Evolutionary conservation across 1,140 invertebrate genomes (phyloP), one percentile per base, ranked within the genome.

Genomic region (Drosophila busckii): DNA sequence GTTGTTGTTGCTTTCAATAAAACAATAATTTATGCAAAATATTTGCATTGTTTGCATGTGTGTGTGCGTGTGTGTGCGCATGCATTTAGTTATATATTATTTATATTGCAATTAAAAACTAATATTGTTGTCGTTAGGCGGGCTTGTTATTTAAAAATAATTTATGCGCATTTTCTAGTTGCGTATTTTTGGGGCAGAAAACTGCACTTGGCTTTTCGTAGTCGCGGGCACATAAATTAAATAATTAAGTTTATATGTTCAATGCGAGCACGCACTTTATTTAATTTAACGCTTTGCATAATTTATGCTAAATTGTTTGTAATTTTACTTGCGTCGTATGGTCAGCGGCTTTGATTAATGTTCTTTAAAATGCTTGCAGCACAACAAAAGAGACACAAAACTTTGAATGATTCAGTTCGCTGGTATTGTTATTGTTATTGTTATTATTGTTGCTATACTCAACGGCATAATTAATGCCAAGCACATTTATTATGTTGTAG

Each of bases 71-170:
- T n/a, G n/a, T 12, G 37, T 37, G 31, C 49, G 48, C 44, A 42
- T 44, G 52, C 55, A 76, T 80, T 80, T 80, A 78, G 80, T 80
- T 78, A 71, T 78, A 78, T n/a, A n/a, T n/a, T n/a, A 78, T 78
- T 78, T 78, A 73, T 80, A 80, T 78, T 61, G 71, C 71, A 78
- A 78, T 78, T 78, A 78, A 80, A 78, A 78, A 80, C 71, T 78
- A 78, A 78, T 78, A 71, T 78, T 78, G 73, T 67, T 61, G 55
- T 34, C 63, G 66, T 35, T 29, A 13, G 16, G 32, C 37, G 10
- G 9, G 25, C 17, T n/a, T 46, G 49, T 38, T 50, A 53, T 70
- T 42, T 55, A 73, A 64, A 65, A 68, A 59, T 63, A 78, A 78
- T 78, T 73, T 78, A 78, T 78, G 73, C 63, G 78, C 70, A 80